These are phyloP conservation scores for Petrolisthes cinctipes DNA, from an alignment of 2,888 invertebrate species.

Conservation along the genomic window DNA sequence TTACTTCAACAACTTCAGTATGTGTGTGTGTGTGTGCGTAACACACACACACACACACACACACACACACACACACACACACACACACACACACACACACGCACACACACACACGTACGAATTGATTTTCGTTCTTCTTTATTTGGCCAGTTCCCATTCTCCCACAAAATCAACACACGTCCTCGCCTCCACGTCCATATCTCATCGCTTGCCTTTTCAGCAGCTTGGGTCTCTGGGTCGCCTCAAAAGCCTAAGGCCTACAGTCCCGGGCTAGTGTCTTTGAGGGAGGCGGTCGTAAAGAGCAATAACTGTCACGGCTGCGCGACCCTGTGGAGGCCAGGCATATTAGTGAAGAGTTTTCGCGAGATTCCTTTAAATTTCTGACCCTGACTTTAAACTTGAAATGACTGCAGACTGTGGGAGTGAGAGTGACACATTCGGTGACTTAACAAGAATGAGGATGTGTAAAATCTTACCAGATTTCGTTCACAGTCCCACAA, in stretches of 20 bases:
- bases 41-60: too few relatives aligned
- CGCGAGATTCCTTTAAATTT: slow-evolving; percentile 23
- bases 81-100: not conserved
- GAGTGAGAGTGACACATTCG: not conserved
- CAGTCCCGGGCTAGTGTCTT: slow-evolving; percentile 40
- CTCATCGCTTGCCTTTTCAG: slow-evolving; percentile 37
- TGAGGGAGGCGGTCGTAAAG: slow-evolving; percentile 45
- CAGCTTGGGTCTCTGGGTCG: slow-evolving; percentile 1
- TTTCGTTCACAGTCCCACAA: too few relatives aligned
- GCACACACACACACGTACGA: slow-evolving; percentile 5
- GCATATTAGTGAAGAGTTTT: slow-evolving; percentile 42
- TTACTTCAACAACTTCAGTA: not conserved
- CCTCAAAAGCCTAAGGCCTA: slow-evolving; percentile 49
- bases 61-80: not conserved
- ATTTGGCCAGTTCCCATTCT: slow-evolving; percentile 19
- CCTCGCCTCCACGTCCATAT: slow-evolving; percentile 36
- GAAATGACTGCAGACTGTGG: slow-evolving; percentile 9
- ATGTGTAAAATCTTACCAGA: too few relatives aligned
- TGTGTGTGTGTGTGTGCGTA: too few relatives aligned
- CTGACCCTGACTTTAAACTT: not conserved
- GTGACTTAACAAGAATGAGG: too few relatives aligned
- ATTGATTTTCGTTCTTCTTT: slow-evolving; percentile 19
- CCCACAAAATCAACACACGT: slow-evolving; percentile 47
- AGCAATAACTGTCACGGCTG: slow-evolving; percentile 41
- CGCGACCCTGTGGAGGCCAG: slow-evolving; percentile 29